phyloP scores from a whole-genome alignment of 2,113 vertebrate species.

The Nestor notabilis region DNA sequence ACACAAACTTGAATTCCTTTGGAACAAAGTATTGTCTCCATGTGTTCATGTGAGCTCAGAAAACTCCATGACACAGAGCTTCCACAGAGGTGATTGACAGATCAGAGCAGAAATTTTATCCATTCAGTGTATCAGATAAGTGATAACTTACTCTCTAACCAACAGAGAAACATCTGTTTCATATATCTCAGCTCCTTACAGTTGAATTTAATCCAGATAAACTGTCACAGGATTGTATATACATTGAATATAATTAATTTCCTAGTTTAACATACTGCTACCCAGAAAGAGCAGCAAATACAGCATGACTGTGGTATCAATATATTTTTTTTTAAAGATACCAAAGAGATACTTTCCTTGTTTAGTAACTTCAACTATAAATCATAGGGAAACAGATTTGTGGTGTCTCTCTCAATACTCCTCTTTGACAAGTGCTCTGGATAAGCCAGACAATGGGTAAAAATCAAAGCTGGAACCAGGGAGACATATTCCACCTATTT shows the following conservation, averaged over 20 bases:
- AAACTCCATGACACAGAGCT: not conserved
- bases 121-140: not conserved
- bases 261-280: not conserved
- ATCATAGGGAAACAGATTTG: not conserved
- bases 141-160: not conserved
- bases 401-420: not conserved
- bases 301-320: not conserved
- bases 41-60: not conserved
- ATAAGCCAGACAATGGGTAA: not conserved
- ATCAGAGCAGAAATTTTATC: not conserved
- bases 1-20: not conserved
- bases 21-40: not conserved
- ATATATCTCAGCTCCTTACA: not conserved
- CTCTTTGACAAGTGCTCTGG: not conserved
- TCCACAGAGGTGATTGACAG: not conserved
- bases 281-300: not conserved
- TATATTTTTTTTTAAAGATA: not conserved
- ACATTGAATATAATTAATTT: not conserved
- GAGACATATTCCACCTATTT: not conserved
- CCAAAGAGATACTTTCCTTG: not conserved
- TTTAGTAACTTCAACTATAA: not conserved
- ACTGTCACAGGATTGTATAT: not conserved
- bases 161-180: not conserved
- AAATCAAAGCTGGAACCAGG: not conserved
- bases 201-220: not conserved